These are phyloP conservation scores for Metridium senile DNA, from an alignment of 92 coral and sea anemone genomes.

Conservation along the genomic window DNA sequence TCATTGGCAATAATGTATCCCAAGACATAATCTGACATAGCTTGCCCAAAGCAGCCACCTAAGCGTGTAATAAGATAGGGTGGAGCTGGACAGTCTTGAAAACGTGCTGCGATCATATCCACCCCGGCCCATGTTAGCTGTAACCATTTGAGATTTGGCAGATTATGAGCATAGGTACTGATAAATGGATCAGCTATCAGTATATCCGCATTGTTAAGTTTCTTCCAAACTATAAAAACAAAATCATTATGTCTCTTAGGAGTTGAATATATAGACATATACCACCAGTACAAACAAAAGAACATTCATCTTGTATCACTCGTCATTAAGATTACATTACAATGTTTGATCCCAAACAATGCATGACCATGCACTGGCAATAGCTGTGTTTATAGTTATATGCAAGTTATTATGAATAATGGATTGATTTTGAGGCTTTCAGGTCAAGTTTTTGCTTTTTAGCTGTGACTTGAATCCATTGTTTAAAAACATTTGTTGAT, in stretches of 20 bases:
- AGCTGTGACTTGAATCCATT: no score
- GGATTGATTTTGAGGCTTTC: no score
- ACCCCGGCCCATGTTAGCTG: conserved; percentile 91
- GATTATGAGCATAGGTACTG: conserved; percentile 38
- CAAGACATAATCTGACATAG: conserved; percentile 81
- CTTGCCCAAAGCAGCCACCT: conserved; percentile 80
- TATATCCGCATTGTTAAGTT: conserved; percentile 73
- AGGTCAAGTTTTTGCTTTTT: no score
- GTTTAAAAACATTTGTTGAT: no score
- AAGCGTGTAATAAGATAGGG: conserved; percentile 68
- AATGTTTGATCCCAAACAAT: no score
- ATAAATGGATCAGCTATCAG: conserved; percentile 66
- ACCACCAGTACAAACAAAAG: no score
- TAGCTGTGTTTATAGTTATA: no score
- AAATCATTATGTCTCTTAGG: neutral
- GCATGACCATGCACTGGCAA: no score
- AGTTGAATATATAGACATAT: no score
- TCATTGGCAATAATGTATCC: conserved; percentile 85
- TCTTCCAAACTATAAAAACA: conserved; percentile 23
- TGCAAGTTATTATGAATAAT: no score
- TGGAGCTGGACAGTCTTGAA: conserved; percentile 49
- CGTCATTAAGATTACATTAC: no score
- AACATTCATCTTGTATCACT: no score
- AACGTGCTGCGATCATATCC: conserved; percentile 41
- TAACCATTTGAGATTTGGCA: conserved; percentile 86